phyloP scores from a whole-genome alignment of 1,140 invertebrate genomes.

The Zophobas morio region DNA sequence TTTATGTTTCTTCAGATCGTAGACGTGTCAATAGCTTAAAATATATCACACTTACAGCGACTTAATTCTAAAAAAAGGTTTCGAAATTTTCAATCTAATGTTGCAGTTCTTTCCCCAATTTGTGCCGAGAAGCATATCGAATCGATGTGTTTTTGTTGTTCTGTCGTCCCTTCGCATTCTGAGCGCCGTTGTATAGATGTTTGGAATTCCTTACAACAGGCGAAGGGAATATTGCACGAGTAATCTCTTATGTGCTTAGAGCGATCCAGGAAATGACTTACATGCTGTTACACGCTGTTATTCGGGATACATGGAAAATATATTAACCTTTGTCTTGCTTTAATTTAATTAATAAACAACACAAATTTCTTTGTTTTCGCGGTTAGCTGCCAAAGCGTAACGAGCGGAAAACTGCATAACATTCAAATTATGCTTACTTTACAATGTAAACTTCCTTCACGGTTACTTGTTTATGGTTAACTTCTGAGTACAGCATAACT shows the following conservation, averaged over 20 bases:
- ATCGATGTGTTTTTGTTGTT: slow-evolving; percentile 30
- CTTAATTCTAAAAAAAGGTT: not conserved
- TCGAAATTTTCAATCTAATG: slow-evolving; percentile 29
- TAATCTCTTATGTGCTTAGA: slow-evolving; percentile 24
- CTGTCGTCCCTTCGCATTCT: slow-evolving; percentile 5
- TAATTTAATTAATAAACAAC: slow-evolving; percentile 13
- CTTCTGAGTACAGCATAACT: not conserved
- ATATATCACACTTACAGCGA: slow-evolving; percentile 30
- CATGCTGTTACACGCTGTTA: slow-evolving; percentile 19
- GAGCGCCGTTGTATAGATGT: slow-evolving; percentile 12
- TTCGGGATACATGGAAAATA: slow-evolving; percentile 5
- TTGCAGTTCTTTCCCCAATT: slow-evolving; percentile 16
- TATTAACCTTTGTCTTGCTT: slow-evolving; percentile 17
- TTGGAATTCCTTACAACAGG: slow-evolving; percentile 26
- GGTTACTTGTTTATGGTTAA: slow-evolving; percentile 15
- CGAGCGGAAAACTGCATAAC: slow-evolving; percentile 20
- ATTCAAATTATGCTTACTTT: slow-evolving; percentile 7
- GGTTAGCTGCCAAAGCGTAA: slow-evolving; percentile 24
- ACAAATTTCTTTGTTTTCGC: slow-evolving; percentile 9
- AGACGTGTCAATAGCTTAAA: slow-evolving; percentile 20
- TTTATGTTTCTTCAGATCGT: slow-evolving; percentile 15
- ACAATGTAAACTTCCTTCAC: not conserved
- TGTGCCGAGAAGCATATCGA: slow-evolving; percentile 1
- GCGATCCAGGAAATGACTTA: slow-evolving; percentile 24
- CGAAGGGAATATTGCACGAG: slow-evolving; percentile 10